Evolutionary conservation across 2,113 vertebrate genomes (phyloP).

Genomic region (Chlorocebus sabaeus): DNA sequence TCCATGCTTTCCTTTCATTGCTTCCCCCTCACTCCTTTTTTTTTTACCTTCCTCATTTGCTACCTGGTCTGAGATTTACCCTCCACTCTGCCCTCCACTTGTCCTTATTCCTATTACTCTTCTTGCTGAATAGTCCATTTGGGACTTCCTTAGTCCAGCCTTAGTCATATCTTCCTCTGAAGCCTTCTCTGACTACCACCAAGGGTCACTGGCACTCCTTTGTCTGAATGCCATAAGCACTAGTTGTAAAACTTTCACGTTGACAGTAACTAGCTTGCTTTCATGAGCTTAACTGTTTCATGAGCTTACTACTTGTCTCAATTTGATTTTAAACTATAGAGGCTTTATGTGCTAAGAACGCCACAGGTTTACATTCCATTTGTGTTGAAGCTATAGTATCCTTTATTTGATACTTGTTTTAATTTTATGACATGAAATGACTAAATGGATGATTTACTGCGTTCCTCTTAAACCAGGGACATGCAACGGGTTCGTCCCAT

Average conservation of each 20-base stretch:
- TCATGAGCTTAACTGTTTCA: background rate
- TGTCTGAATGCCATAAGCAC: slow-evolving; percentile 30
- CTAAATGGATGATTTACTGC: background rate
- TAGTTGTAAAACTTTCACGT: background rate
- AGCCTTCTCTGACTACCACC: background rate
- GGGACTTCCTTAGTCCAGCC: background rate
- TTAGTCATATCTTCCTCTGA: background rate
- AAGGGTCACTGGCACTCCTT: background rate
- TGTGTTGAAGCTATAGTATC: background rate
- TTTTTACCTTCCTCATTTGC: background rate
- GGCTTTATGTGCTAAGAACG: background rate
- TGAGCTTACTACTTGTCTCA: background rate
- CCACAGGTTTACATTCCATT: background rate
- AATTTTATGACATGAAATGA: slow-evolving; percentile 27
- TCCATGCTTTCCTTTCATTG: background rate
- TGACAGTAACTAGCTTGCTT: background rate
- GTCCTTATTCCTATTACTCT: background rate
- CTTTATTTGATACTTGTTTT: slow-evolving; percentile 4
- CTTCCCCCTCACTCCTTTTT: background rate
- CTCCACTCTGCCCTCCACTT: background rate
- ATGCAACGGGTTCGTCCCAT: background rate
- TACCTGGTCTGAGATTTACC: background rate
- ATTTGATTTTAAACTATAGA: slow-evolving; percentile 26
- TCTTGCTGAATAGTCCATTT: background rate
- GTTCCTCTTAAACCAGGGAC: background rate